Conservation (phyloP, 2,113 vertebrate species). For the Helogale parvula region DNA sequence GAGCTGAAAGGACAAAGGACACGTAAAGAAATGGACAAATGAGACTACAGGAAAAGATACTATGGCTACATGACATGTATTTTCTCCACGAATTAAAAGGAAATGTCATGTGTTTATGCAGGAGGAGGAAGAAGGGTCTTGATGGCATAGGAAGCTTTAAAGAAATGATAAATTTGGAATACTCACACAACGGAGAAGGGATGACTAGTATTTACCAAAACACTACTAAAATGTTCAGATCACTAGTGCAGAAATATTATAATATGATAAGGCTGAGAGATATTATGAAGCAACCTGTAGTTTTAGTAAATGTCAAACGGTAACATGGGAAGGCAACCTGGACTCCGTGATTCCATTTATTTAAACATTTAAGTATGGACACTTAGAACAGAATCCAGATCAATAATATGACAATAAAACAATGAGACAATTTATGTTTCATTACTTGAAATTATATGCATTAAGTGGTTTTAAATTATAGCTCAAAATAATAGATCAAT, state of each 20-base stretch:
- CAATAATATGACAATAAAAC: neutral
- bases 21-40: neutral
- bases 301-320: conserved; percentile 18
- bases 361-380: conserved; percentile 52
- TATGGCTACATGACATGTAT: neutral
- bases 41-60: neutral
- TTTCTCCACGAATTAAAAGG: conserved; percentile 36
- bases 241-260: neutral
- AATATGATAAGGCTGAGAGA: neutral
- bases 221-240: conserved; percentile 12
- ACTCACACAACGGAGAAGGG: neutral
- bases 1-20: neutral
- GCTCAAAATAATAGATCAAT: conserved; percentile 18
- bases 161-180: conserved; percentile 16
- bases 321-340: neutral
- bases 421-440: neutral
- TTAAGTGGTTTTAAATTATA: conserved; percentile 13
- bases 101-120: neutral
- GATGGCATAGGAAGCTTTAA: neutral
- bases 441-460: conserved; percentile 38
- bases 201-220: neutral
- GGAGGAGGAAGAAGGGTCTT: neutral
- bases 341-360: neutral
- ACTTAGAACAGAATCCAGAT: conserved; percentile 41
- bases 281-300: neutral